Evolutionary conservation across 2,888 invertebrate genomes (phyloP).

Genomic region (Amphimallon solstitiale): DNA sequence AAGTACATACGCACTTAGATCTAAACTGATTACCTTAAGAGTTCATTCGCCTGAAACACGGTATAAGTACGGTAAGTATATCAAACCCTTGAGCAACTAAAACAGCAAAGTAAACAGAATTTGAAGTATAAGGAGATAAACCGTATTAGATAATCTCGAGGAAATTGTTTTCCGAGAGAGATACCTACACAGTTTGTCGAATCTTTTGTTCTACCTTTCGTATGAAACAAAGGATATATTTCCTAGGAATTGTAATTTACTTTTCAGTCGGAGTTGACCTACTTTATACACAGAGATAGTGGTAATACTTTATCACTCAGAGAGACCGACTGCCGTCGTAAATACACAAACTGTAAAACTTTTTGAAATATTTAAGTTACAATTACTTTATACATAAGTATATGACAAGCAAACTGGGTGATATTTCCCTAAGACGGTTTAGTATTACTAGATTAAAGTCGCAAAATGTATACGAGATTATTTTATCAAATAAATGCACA

Average conservation of each 20-base stretch:
- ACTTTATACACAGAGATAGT: background rate
- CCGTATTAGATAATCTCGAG: conserved; percentile 12
- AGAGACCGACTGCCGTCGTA: background rate
- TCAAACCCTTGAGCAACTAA: background rate
- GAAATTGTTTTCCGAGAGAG: conserved; percentile 19
- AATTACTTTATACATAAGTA: background rate
- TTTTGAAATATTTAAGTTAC: conserved; percentile 16
- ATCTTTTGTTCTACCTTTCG: conserved; percentile 14
- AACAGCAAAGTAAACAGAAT: conserved; percentile 13
- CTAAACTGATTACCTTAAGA: background rate
- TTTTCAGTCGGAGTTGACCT: conserved; percentile 28
- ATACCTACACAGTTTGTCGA: background rate
- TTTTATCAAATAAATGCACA: no score
- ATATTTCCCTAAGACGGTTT: no score
- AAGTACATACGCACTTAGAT: no score
- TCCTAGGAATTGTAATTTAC: conserved; percentile 24
- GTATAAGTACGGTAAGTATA: background rate
- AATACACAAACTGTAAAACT: background rate
- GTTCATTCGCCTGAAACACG: background rate
- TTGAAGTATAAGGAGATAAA: conserved; percentile 21
- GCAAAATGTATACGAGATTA: no score
- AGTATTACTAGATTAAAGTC: no score
- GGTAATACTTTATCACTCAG: conserved; percentile 12
- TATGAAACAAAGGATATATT: conserved; percentile 11
- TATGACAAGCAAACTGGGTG: no score